Evolutionary conservation across 1,140 invertebrate genomes (phyloP), one percentile per base, ranked within the genome.

Genomic region (Whitmania pigra): DNA sequence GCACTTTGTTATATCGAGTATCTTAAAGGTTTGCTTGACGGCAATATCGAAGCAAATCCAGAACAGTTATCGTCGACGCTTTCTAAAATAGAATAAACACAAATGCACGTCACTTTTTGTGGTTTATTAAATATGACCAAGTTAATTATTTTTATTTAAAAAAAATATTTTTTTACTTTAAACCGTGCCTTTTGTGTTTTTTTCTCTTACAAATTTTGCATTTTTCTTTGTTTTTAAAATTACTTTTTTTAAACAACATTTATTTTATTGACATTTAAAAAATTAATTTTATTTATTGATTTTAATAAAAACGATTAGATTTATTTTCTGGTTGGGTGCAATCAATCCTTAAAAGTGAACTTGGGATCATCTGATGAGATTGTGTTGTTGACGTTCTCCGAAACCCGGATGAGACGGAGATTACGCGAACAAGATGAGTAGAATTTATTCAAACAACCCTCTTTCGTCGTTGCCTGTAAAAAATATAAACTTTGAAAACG

Each of bases 381-480:
- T 22, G 54, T 20, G 54, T 20, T 57, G 22, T 22, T 31, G 29
- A 63, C 11, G 18, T 63, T 63, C 18, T 63, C 57, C 57, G 57
- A 20, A 36, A 31, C 29, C 2, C 22, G 57, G 11, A 25, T 63
- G 22, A 63, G 57, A 1, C 15, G 0, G 43, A 49, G 43, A 49
- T 63, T 63, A 7, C 11, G 57, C 22, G 1, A 11, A 13, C 29
- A 13, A 63, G 22, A 70, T 70, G 69, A 70, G 69, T 31, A 40
- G 69, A 54, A 70, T 70, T 7, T 70, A 70, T 53, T 25, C n/a
- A 36, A 70, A 70, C 49, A 40, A 70, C 53, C 36, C 69, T 40
- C 43, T 70, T 20, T 53, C 69, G 6, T 20, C 43, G n/a, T 18
- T 70, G 18, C 69, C 69, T 2, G 69, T 70, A 7, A 63, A 63